phyloP scores from a whole-genome alignment of 2,113 vertebrate species.

The Carassius auratus region DNA sequence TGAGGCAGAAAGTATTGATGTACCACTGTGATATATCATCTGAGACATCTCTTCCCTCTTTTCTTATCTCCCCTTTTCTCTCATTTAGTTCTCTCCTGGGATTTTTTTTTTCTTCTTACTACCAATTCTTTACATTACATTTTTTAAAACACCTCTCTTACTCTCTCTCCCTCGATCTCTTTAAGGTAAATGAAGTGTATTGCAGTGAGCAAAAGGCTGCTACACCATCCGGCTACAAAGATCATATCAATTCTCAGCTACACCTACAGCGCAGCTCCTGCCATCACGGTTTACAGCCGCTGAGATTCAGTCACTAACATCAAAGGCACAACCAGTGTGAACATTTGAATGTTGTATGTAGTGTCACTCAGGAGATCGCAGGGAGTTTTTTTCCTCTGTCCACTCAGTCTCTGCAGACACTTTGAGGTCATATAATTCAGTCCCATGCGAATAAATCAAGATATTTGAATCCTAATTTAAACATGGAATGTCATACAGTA shows the following conservation, averaged over 20 bases:
- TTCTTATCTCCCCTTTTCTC: neutral
- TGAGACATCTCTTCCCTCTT: constrained; percentile 3
- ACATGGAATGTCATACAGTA: neutral
- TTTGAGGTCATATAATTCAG: too few relatives aligned
- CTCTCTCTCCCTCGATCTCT: constrained; percentile 51
- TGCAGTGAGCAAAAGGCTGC: constrained; percentile 63
- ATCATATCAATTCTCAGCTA: constrained; percentile 69
- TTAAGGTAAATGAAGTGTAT: constrained; percentile 68
- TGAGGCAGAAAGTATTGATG: constrained; percentile 20
- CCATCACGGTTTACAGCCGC: neutral
- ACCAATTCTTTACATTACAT: neutral
- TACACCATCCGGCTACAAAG: constrained; percentile 72
- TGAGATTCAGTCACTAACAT: neutral
- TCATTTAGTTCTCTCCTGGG: neutral
- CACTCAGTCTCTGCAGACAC: too few relatives aligned
- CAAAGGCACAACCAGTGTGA: neutral
- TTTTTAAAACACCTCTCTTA: neutral
- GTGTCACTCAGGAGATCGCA: neutral
- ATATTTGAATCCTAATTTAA: neutral
- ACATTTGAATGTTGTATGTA: neutral
- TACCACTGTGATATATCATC: constrained; percentile 11
- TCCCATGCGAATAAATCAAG: neutral
- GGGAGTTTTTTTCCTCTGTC: too few relatives aligned
- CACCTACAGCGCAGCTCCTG: constrained; percentile 52
- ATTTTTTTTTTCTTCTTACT: neutral